Percentiles rank a stretch among this genome's conserved stretches.
phyloP scores from a whole-genome alignment of 2,797 vertebrate species.

The Poeciliopsis paucimaculata region DNA sequence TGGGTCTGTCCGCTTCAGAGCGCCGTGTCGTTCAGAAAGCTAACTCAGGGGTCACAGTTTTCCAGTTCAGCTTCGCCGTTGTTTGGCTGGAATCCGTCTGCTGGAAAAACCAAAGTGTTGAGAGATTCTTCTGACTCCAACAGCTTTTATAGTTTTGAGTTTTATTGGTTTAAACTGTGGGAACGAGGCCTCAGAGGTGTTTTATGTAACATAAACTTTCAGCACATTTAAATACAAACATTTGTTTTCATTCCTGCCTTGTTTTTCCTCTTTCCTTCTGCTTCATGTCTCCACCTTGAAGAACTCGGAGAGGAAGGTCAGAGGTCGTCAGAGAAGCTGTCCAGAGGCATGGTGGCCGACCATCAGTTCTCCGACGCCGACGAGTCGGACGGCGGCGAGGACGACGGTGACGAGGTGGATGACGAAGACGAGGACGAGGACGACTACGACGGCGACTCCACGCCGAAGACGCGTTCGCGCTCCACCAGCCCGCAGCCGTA shows the following conservation, averaged over 20 bases:
- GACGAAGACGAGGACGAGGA: slow-evolving; percentile 96
- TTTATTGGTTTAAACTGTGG: slow-evolving; percentile 46
- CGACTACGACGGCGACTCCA: slow-evolving; percentile 93
- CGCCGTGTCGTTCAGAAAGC: not conserved
- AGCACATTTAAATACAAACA: slow-evolving; percentile 11
- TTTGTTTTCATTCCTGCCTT: not conserved
- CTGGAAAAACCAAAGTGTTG: slow-evolving; percentile 15
- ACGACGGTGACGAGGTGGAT: slow-evolving; percentile 94
- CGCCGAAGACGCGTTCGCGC: slow-evolving; percentile 93
- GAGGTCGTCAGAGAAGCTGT: slow-evolving; percentile 84
- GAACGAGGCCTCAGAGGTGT: slow-evolving; percentile 41
- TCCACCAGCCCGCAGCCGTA: slow-evolving; percentile 95
- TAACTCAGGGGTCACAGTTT: not conserved
- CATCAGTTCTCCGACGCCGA: slow-evolving; percentile 98
- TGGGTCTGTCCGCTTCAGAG: slow-evolving; percentile 18
- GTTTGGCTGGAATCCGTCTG: slow-evolving; percentile 21
- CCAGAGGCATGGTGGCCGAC: slow-evolving; percentile 79
- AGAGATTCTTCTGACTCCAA: slow-evolving; percentile 13
- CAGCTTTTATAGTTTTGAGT: slow-evolving; percentile 34
- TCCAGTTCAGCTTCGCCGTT: not conserved
- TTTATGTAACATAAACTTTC: slow-evolving; percentile 17
- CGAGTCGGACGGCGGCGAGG: slow-evolving; percentile 89
- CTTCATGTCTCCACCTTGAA: slow-evolving; percentile 29
- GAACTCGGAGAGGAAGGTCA: slow-evolving; percentile 85
- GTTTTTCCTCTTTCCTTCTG: not conserved